Base-by-base conservation (phyloP, 2,113 vertebrate genomes). In the Amblyopsis rosae region DNA sequence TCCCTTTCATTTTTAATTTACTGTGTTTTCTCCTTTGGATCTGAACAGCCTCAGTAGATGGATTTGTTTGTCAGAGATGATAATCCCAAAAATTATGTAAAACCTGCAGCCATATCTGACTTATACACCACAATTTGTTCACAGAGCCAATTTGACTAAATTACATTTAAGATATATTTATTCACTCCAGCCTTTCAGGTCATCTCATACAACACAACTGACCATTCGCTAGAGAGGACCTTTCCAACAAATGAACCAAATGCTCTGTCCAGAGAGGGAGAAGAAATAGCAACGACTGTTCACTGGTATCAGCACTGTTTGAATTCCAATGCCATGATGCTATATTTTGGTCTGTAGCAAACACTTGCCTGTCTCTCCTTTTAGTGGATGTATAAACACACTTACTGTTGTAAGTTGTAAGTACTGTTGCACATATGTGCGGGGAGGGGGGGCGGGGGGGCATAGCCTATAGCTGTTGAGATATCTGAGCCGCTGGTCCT, bases 401-500 rank as follows among this genome's bases (percentile, higher is more conserved):
- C 17, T 6, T 12, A 9, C 7, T 46, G 19, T 3, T 67, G n/a
- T n/a, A n/a, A n/a, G n/a, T n/a, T n/a, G n/a, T n/a, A n/a, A n/a
- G n/a, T n/a, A n/a, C n/a, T n/a, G n/a, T n/a, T n/a, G n/a, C n/a
- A n/a, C 54, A 47, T 67, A 67, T 47, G 45, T 19, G 41, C 11
- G 12, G 56, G 8, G 4, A 15, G 56, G 13, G 8, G 26, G 7
- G 60, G 72, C 73, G 78, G 77, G 71, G 71, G 72, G 70, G 15
- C 47, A 17, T 41, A 70, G 0, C 35, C 4, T 41, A 7, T 7
- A 26, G 2, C 1, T 83, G 76, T 86, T 70, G 59, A 75, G 49
- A 12, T 53, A 50, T 82, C 60, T 70, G 66, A 68, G 62, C 73
- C 41, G 64, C 70, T 73, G 48, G 54, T 50, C 33, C 56, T 58